Evolutionary conservation across 1,140 invertebrate species (phyloP), one percentile per base, ranked within the genome.

Genomic region (Pogonomyrmex barbatus): DNA sequence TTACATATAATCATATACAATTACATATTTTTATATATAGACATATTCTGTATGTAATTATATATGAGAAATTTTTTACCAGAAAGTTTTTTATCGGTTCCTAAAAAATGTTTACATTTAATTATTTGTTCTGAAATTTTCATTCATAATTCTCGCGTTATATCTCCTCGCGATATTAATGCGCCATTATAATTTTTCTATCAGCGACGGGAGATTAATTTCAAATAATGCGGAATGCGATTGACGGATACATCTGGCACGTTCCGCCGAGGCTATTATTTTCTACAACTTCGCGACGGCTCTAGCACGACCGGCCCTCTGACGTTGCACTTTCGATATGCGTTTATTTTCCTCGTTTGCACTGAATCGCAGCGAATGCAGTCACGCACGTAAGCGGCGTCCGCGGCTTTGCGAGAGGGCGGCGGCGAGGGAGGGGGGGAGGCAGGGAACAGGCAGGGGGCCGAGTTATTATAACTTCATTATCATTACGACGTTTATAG

Each of bases 401-500:
- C 56, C 50, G 54, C 67, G 24, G 54, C 12, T 6, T 24, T n/a
- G 47, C 68, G 30, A 14, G 50, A 39, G 33, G 14, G 54, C 50
- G 45, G 36, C 30, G 62, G 12, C 42, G 12, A 42, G 36, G 52
- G 62, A 39, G 58, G 36, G 36, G 33, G 33, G 62, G 78, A 9
- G 62, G n/a, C 0, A 63, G 42, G 65, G 65, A 14, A 62, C 68
- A 50, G 85, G 56, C 39, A 12, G 73, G 30, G 76, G 84, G 65
- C 54, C 79, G 67, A 83, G 79, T 83, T 83, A 83, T 83, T 83
- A 83, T 83, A 83, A 83, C 79, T 73, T 83, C 79, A 83, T 83
- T 83, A 83, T 83, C 79, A 83, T 83, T 83, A 83, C 79, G 79
- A 83, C 79, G 79, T 82, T 82, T 82, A 82, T 82, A 73, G 79